Base-by-base conservation (phyloP, 2,888 invertebrate species). In the Phalangium opilio region DNA sequence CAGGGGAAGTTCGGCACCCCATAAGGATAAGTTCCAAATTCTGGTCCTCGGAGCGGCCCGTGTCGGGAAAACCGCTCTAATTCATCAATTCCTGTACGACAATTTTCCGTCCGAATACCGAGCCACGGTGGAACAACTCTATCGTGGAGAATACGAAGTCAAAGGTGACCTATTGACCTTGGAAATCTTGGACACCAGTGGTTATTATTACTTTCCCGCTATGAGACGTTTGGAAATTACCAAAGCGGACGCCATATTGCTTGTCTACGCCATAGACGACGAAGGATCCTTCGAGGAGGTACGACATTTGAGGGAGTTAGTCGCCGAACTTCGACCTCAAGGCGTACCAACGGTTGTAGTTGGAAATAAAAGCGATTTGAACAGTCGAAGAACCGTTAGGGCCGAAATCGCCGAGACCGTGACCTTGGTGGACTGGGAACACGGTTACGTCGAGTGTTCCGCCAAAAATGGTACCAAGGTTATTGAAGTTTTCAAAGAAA, bases 241-340 rank as follows among this genome's bases (percentile, higher is more conserved):
- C 20, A 56, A 48, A 15, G 55, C 83, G 57, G 81, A 81, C 62
- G 65, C 81, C 19, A 85, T 84, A 68, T 78, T 85, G 51, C 70
- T 84, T 54, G 83, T 83, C 18, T 85, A 83, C 67, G 79, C 81
- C 62, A 79, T 85, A 79, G 83, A 85, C 63, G 81, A 81, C 57
- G 73, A 81, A 27, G 83, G 83, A 64, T 83, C 83, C 0, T 84
- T 83, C 63, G 83, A 84, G 60, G 84, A 84, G 66, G 83, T 83
- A 44, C 77, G 82, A 55, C 75, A 83, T 43, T 71, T 85, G 49
- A 71, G 83, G 41, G 82, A 84, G 60, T 81, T 83, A 69, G 82
- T 84, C 63, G 68, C 84, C 60, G 83, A 84, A 69, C 81, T 40
- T 40, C 46, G 52, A 15, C 20, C 39, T 4, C 27, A 39, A 8